Evolutionary conservation across 1,140 invertebrate genomes (phyloP), one percentile per base, ranked within the genome.

Genomic region (Drosophila ananassae): DNA sequence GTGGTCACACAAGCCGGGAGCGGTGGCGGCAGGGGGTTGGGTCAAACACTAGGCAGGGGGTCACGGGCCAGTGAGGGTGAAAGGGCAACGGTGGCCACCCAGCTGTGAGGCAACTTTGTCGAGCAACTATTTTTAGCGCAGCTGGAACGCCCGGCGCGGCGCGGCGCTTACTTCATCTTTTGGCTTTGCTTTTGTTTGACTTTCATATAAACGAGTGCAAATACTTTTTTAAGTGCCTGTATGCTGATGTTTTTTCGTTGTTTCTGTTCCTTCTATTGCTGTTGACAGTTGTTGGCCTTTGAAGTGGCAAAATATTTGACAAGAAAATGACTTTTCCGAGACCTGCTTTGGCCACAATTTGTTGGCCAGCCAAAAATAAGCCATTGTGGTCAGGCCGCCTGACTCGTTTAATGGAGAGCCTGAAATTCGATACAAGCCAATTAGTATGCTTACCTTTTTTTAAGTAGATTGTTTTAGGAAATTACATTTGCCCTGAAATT

Each of bases 251-350:
- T 77, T 60, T 30, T 61, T 10, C 66, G 32, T 47, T 47, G 32
- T 66, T 37, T 50, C 71, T 41, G 28, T 22, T 66, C 24, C 41
- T 75, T 47, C 32, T 28, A 21, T 44, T 61, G 72, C 44, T 76
- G 73, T 74, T 85, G 82, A 71, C 81, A 81, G 82, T 81, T 75
- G 73, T 67, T 58, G 69, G 58, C 77, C 82, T 87, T 87, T 85
- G 82, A 85, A 85, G 82, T 85, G 82, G 78, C 78, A 78, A 81
- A 85, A 85, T 85, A 87, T 85, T 85, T 85, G 82, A 81, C 77
- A 85, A 82, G 78, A 74, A 87, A 87, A 85, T 87, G 74, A 80
- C 66, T 84, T 84, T 77, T 77, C 59, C 47, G 48, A 60, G 48
- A n/a, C 41, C 48, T 69, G 63, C 30, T 57, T 53, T 54, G 48